Evolutionary conservation across 1,140 invertebrate species (phyloP), one percentile per base, ranked within the genome.

Genomic region (Papilio glaucus): DNA sequence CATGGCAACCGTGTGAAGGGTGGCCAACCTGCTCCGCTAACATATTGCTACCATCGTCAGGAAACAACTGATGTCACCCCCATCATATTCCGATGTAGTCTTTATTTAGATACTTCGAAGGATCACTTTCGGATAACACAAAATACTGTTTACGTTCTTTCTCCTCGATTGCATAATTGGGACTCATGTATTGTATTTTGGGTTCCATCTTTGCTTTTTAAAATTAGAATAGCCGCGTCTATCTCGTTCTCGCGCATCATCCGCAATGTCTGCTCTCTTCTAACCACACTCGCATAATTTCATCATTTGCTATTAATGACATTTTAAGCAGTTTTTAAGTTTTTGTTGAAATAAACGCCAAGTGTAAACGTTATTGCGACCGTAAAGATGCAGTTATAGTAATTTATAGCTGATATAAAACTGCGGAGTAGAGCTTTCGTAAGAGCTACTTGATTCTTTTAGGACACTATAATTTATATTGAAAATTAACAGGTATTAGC

Each of bases 171-270:
- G 74, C 73, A 83, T 84, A 85, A 89, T 91, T 82, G 83, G 78
- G 85, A 88, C 80, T 81, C 81, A 78, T 88, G 87, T 86, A 89
- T 88, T 86, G 89, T 93, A 85, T 88, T 90, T 91, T 84, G 85
- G 89, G 86, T 87, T 90, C 89, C 91, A 93, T 93, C 91, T 93
- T 93, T 93, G 84, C 86, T 91, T 91, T 92, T 91, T 91, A 90
- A 90, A 91, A 87, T 90, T 90, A 91, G 88, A 89, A 88, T 86
- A 77, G 77, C 65, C 85, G 73, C 82, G 63, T 76, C 80, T 83
- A 72, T 91, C 88, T 86, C 85, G 18, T 79, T 89, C 81, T 49
- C 71, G 57, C 84, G 42, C 72, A 75, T 75, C 65, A 49, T 60
- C 42, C 29, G 29, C 76, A 77, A 77, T 74, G 67, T 73, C 72